Evolutionary conservation across 2,888 invertebrate genomes (phyloP).

Genomic region (Oligia latruncula): DNA sequence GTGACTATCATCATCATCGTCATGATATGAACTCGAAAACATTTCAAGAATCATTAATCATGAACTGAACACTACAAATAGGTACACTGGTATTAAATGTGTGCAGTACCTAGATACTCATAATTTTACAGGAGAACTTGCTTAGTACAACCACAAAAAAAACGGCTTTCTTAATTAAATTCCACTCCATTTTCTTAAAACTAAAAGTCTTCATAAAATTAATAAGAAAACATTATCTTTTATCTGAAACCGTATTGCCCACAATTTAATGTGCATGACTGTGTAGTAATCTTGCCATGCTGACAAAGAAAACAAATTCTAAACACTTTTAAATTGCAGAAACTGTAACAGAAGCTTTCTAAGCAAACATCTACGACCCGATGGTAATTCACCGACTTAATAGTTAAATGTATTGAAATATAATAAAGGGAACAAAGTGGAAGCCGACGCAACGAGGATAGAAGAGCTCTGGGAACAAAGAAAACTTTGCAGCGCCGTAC

Average conservation of each 20-base stretch:
- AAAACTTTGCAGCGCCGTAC: conserved; percentile 54
- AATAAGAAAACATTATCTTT: too few relatives aligned
- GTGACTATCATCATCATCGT: not conserved
- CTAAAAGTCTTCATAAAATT: not conserved
- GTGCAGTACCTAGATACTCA: not conserved
- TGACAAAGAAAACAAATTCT: not conserved
- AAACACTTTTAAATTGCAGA: not conserved
- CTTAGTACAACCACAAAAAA: not conserved
- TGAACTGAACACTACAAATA: not conserved
- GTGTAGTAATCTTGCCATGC: not conserved
- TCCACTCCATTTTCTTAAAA: not conserved
- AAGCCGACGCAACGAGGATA: conserved; percentile 57
- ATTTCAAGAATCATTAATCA: too few relatives aligned
- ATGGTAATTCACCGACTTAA: conserved; percentile 28
- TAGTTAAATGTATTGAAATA: conserved; percentile 59
- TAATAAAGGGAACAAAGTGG: conserved; percentile 55
- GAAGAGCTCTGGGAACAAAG: conserved; percentile 52
- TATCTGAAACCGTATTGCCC: not conserved
- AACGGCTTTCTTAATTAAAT: too few relatives aligned
- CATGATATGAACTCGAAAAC: not conserved
- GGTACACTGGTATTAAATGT: not conserved
- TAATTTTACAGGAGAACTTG: not conserved
- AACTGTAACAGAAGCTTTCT: not conserved
- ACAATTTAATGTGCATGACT: not conserved
- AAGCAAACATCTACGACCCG: conserved; percentile 6